Base-by-base conservation (phyloP, 2,888 invertebrate species). In the Papilio elwesi region DNA sequence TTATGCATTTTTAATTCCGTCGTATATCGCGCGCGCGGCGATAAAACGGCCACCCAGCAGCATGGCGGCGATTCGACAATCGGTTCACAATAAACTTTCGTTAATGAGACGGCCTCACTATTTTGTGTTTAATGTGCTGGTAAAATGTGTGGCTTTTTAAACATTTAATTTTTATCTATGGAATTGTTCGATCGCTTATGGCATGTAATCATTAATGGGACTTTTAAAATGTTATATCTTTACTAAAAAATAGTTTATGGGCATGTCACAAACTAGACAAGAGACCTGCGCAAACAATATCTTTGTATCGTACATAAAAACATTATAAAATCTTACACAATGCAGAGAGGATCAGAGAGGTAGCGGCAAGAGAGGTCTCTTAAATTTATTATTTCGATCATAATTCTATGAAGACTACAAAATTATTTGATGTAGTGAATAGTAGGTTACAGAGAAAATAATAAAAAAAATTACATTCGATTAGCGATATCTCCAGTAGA, bases 1-100 rank as follows among this genome's bases (percentile, higher is more conserved):
- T 92, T 92, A 92, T 92, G 91, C 87, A 89, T 92, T 92, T 92
- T 92, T 92, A 92, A 92, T 92, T 92, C 92, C 89, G 84, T 85
- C 85, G 89, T 90, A 90, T 88, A 87, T 87, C 81, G 81, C 80
- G 75, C 79, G 83, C 83, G 81, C 74, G 80, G 82, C 85, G 86
- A 87, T 90, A 86, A 86, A 87, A 82, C 79, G 87, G 86, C 83
- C 81, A 81, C 76, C 76, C 74, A 75, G 78, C 81, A 83, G 82
- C 84, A 86, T 83, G 85, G 80, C 81, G 82, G 77, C 84, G 84
- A 86, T 83, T 88, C 87, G 84, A 85, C 85, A 88, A 90, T 89
- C 89, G 87, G 76, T 82, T 83, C 81, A 86, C 87, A 86, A 89
- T 91, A 91, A 91, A 91, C 81, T 89, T 84, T 85, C 84, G 85